Base-by-base conservation (phyloP, 2,797 vertebrate genomes). In the Enteromius unitaeniatus region DNA sequence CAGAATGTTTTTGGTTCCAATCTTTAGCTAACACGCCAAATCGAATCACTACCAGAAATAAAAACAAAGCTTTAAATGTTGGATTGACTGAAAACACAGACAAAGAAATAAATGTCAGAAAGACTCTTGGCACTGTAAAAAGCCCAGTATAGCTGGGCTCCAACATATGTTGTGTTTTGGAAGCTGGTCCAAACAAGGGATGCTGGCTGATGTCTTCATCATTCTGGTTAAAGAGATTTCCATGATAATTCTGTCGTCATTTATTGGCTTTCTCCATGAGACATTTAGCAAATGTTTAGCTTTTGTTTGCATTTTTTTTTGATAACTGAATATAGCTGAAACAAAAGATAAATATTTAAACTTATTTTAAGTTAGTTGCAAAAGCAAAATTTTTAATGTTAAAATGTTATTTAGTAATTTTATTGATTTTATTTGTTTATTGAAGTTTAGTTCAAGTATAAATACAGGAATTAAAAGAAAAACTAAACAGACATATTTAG, bases 121-220 rank as follows among this genome's bases (percentile, higher is more conserved):
- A 75, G 19, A 15, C 49, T 55, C 19, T 74, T 74, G 72, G 49
- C 49, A 53, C 42, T 26, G n/a, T 47, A 7, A 47, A 74, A 55
- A 14, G 10, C 31, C 49, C 72, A 37, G 47, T 55, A 74, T n/a
- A 37, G 49, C 49, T 74, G 47, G 19, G 11, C 47, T 53, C 28
- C 28, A n/a, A 19, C 72, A 74, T 8, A 55, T 55, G 26, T 49
- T 74, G 72, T 4, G 19, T 75, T 75, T 55, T 75, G 28, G 72
- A 74, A n/a, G 28, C 28, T 53, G 28, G 47, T 31, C 45, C 15
- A 26, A 31, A 49, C 15, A 26, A 19, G 23, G 15, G 45, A 72
- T 49, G 8, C 28, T 64, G 26, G 23, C 60, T 62, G 26, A 64
- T 64, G 62, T 64, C 62, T 31, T 13, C 28, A 31, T 64, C 15